Conservation (phyloP, 2,113 vertebrate species). For the Vimba vimba region DNA sequence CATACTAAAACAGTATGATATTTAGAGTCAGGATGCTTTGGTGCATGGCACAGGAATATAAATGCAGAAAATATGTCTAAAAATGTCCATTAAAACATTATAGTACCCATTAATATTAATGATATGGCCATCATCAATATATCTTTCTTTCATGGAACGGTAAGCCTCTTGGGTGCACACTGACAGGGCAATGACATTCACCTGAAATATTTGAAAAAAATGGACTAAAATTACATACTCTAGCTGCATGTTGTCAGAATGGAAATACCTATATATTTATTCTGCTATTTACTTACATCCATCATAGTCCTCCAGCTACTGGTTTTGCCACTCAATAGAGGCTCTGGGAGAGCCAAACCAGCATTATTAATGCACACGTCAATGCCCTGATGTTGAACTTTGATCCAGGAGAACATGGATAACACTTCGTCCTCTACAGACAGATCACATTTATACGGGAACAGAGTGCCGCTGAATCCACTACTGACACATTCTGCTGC, state of each 20-base stretch:
- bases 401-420: conserved; percentile 87
- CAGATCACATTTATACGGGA: conserved; percentile 86
- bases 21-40: not conserved
- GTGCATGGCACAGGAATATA: not conserved
- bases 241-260: not conserved
- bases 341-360: conserved; percentile 81
- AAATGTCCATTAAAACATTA: not conserved
- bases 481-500: conserved; percentile 83
- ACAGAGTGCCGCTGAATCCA: conserved; percentile 78
- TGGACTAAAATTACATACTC: not conserved
- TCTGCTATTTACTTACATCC: conserved; percentile 73
- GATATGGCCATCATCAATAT: conserved; percentile 87
- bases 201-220: conserved; percentile 66
- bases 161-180: conserved; percentile 88
- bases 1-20: conserved; percentile 74
- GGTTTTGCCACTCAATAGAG: conserved; percentile 81
- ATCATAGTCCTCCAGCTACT: conserved; percentile 87
- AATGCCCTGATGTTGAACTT: conserved; percentile 79
- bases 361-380: conserved; percentile 93
- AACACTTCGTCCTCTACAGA: conserved; percentile 86
- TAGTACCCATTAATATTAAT: conserved; percentile 88
- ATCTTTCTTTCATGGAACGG: conserved; percentile 89
- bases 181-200: conserved; percentile 84
- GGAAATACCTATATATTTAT: not conserved
- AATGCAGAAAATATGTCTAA: not conserved